phyloP scores from a whole-genome alignment of 1,140 invertebrate genomes.

The Homarus americanus region DNA sequence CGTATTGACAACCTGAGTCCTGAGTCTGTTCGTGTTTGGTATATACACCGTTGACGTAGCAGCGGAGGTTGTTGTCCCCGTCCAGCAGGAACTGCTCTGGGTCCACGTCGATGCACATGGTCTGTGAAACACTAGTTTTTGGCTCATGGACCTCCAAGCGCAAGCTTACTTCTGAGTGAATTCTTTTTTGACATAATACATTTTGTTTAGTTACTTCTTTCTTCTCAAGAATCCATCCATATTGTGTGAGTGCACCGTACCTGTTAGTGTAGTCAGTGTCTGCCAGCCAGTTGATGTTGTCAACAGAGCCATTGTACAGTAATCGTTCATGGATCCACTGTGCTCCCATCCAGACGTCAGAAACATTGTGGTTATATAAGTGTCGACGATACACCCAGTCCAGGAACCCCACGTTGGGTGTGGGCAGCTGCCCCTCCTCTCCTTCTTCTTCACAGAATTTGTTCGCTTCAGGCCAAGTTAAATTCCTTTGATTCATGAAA shows the following conservation, averaged over 20 bases:
- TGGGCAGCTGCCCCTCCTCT: slow-evolving; percentile 43
- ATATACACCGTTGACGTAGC: slow-evolving; percentile 44
- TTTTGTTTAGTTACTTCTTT: slow-evolving; percentile 8
- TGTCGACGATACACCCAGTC: slow-evolving; percentile 64
- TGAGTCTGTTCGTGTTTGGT: not conserved
- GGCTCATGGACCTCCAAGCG: slow-evolving; percentile 3
- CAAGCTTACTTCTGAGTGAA: not conserved
- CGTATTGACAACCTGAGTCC: slow-evolving; percentile 24
- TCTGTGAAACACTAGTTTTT: not conserved
- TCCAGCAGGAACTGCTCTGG: not conserved
- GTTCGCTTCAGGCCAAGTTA: slow-evolving; percentile 45
- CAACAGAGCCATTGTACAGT: slow-evolving; percentile 32
- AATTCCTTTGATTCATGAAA: not conserved
- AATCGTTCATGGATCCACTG: slow-evolving; percentile 26
- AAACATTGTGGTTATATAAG: not conserved
- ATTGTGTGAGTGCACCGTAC: slow-evolving; percentile 27
- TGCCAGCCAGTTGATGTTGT: slow-evolving; percentile 49
- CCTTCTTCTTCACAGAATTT: slow-evolving; percentile 28
- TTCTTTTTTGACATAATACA: slow-evolving; percentile 38
- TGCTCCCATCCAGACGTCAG: slow-evolving; percentile 53
- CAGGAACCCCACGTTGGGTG: slow-evolving; percentile 61
- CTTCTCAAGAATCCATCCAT: slow-evolving; percentile 30
- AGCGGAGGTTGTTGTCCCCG: not conserved
- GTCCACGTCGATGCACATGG: slow-evolving; percentile 42
- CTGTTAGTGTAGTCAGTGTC: slow-evolving; percentile 36